A percentile compares a stretch with the other conserved stretches of the same genome.
phyloP scores from a whole-genome alignment of 2,888 invertebrate genomes.

The Syrista parreyssii region DNA sequence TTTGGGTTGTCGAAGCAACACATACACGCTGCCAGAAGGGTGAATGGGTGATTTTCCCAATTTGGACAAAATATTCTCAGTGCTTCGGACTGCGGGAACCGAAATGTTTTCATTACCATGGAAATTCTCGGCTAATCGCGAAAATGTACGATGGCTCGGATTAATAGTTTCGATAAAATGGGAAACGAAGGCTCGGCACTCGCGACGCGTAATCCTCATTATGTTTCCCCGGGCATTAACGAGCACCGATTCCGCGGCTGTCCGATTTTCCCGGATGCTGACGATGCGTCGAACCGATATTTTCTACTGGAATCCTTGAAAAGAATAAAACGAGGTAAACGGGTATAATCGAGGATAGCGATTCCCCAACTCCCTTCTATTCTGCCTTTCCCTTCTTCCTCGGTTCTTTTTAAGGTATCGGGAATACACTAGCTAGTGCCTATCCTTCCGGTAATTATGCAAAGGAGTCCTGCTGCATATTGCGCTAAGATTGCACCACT shows the following conservation, averaged over 20 bases:
- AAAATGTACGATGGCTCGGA: constrained; percentile 20
- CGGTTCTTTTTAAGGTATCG: background rate
- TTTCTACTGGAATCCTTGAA: constrained; percentile 2
- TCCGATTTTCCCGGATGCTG: background rate
- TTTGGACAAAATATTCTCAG: background rate
- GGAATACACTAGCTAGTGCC: background rate
- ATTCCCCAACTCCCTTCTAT: background rate
- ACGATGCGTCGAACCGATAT: background rate
- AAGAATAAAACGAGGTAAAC: constrained; percentile 4
- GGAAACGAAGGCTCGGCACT: constrained; percentile 8
- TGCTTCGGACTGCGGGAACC: background rate
- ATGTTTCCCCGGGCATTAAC: constrained; percentile 46
- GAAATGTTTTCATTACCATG: background rate
- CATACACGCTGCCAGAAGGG: background rate
- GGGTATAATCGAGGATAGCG: background rate
- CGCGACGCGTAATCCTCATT: constrained; percentile 48
- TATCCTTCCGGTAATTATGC: background rate
- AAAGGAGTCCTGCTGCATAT: background rate
- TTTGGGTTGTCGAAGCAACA: background rate
- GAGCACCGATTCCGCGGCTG: constrained; percentile 18
- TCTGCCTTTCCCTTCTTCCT: background rate
- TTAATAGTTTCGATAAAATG: constrained; percentile 33
- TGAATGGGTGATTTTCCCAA: background rate
- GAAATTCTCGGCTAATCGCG: background rate
- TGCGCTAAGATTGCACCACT: background rate